Evolutionary conservation across 2,113 vertebrate species (phyloP).

Genomic region (Erythrocercus mccallii): DNA sequence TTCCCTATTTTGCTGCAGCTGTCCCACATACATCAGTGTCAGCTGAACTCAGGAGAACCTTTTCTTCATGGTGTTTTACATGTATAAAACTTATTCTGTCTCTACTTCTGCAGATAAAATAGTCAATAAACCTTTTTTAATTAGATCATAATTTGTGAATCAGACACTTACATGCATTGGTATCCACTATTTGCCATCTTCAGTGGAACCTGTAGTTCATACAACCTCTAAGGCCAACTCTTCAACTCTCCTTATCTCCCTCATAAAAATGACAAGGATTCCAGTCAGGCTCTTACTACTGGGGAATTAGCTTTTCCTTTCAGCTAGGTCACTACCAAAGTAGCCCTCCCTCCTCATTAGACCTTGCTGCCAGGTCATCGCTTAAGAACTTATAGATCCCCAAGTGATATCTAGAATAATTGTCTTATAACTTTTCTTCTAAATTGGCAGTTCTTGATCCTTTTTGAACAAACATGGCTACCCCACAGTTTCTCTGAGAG

Average conservation of each 20-base stretch:
- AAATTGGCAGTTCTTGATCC: not conserved
- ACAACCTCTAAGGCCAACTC: not conserved
- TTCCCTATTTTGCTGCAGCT: not conserved
- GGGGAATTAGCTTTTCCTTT: slow-evolving; percentile 2
- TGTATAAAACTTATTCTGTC: not conserved
- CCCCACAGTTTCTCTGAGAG: not conserved
- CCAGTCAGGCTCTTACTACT: not conserved
- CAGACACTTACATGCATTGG: not conserved
- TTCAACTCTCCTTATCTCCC: not conserved
- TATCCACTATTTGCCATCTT: not conserved
- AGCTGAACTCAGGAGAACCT: not conserved
- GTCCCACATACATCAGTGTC: not conserved
- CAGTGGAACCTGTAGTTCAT: not conserved
- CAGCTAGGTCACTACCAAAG: not conserved
- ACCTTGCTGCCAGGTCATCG: not conserved
- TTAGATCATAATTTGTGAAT: not conserved
- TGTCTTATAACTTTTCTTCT: not conserved
- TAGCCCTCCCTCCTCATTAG: not conserved
- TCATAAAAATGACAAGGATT: slow-evolving; percentile 17
- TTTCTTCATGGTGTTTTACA: not conserved
- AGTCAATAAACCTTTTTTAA: not conserved
- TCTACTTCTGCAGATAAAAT: not conserved
- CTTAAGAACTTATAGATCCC: not conserved
- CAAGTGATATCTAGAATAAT: not conserved
- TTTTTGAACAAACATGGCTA: not conserved